Percentiles rank a stretch among this genome's conserved stretches.
Evolutionary conservation across 2,113 vertebrate species (phyloP).

Genomic region (Gymnogyps californianus): DNA sequence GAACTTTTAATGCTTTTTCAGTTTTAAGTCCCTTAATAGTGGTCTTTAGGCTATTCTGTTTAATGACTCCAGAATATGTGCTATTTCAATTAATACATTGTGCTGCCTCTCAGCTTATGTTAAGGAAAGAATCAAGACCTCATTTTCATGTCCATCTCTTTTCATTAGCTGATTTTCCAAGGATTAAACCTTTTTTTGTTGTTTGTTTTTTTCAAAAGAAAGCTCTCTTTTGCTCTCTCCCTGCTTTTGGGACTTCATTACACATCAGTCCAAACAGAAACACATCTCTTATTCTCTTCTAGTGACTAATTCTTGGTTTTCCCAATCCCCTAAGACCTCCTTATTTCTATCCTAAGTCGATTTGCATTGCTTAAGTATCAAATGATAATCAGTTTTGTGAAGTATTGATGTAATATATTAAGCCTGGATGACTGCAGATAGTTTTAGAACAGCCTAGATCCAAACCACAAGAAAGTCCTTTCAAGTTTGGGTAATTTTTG

Average conservation of each 20-base stretch:
- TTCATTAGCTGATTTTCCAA: conserved; percentile 21
- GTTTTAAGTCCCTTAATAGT: background rate
- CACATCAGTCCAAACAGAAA: background rate
- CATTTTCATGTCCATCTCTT: background rate
- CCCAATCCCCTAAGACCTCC: conserved; percentile 23
- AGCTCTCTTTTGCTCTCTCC: background rate
- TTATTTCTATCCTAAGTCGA: conserved; percentile 41
- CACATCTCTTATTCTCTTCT: conserved; percentile 12
- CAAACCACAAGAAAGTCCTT: background rate
- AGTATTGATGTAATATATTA: conserved; percentile 11
- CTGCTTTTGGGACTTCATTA: background rate
- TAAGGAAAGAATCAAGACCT: background rate
- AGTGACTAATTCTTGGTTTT: conserved; percentile 5
- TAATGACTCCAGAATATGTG: background rate
- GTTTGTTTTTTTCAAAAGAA: background rate
- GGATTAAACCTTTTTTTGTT: background rate
- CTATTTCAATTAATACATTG: background rate
- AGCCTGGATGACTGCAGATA: background rate
- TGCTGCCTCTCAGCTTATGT: background rate
- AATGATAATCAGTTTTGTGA: conserved; percentile 37
- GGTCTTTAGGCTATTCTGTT: background rate
- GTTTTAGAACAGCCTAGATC: background rate
- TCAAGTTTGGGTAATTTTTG: background rate
- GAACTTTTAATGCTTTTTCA: background rate
- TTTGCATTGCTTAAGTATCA: conserved; percentile 28